Percentiles rank a stretch among this genome's conserved stretches.
Evolutionary conservation across 2,888 invertebrate genomes (phyloP).

Genomic region (Cotesia congregata): DNA sequence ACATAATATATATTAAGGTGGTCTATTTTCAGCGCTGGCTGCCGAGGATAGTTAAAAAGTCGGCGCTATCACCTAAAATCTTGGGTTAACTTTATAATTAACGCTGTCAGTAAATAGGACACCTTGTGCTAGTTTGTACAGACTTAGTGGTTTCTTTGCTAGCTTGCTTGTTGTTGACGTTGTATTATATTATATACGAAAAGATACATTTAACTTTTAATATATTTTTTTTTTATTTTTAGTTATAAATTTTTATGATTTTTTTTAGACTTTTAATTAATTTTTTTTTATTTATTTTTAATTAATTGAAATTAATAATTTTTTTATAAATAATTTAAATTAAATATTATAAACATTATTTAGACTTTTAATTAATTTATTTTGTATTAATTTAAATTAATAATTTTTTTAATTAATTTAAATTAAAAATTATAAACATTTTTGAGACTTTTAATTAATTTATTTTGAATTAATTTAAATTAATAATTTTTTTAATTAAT

Average conservation of each 20-base stretch:
- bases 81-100: slow-evolving; percentile 62
- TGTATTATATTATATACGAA: neutral
- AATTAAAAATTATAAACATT: too few species aligned
- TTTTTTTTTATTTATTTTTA: neutral
- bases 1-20: neutral
- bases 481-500: too few species aligned
- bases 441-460: too few species aligned
- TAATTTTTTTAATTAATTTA: too few species aligned
- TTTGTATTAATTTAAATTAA: too few species aligned
- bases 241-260: neutral
- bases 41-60: slow-evolving; percentile 5
- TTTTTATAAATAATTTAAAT: too few species aligned
- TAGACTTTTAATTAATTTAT: too few species aligned
- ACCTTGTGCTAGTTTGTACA: slow-evolving; percentile 50
- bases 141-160: slow-evolving; percentile 25
- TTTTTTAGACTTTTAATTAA: neutral
- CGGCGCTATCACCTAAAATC: slow-evolving; percentile 31
- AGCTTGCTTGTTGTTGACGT: neutral
- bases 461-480: too few species aligned
- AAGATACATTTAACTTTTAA: neutral
- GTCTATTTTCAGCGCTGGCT: neutral
- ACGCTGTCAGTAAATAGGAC: slow-evolving; percentile 61
- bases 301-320: too few species aligned
- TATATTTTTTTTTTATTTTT: neutral
- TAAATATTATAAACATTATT: too few species aligned